Base-by-base conservation (phyloP, 1,140 invertebrate species). In the Euwallacea similis region DNA sequence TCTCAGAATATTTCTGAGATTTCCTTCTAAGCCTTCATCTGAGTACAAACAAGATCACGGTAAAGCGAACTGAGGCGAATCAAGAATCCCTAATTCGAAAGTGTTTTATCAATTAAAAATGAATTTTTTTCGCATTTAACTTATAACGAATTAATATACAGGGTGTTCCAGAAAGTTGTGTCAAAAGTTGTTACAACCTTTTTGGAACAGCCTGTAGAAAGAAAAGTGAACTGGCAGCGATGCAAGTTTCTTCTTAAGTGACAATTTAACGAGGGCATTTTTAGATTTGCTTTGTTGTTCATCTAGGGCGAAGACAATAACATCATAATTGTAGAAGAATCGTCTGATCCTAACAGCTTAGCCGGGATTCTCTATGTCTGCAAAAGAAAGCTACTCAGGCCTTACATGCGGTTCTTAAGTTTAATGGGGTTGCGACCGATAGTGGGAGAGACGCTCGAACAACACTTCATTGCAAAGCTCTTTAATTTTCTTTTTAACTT, bases 281-380 rank as follows among this genome's bases (percentile, higher is more conserved):
- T 63, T 9, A 13, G 16, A 41, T 68, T 60, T 60, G 21, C 55
- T 44, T 69, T 71, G 13, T 62, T 33, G 21, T 33, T 33, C 1
- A 33, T 33, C 21, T 33, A 74, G 75, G 67, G 50, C 7, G 68
- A 76, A 44, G 62, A 65, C 3, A 69, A 66, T 42, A 66, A 68
- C 21, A 56, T 67, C 16, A 68, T 74, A 7, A 67, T 71, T 16
- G 58, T 70, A 50, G 73, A 74, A 60, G 68, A 66, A 43, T 74
- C 73, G 0, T 71, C 44, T 15, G 69, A 67, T 55, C 71, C 65
- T 4, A 41, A 66, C 61, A 91, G 89, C 74, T 91, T 89, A 63
- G 91, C 90, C 3, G 89, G 89, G 42, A 86, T 92, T 69, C 82
- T 93, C 79, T 86, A 88, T 79, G 91, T 91, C 76, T 93, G 90